These are phyloP conservation scores for Drosophila arizonae DNA, from an alignment of 1,140 invertebrate genomes.

Conservation along the genomic window DNA sequence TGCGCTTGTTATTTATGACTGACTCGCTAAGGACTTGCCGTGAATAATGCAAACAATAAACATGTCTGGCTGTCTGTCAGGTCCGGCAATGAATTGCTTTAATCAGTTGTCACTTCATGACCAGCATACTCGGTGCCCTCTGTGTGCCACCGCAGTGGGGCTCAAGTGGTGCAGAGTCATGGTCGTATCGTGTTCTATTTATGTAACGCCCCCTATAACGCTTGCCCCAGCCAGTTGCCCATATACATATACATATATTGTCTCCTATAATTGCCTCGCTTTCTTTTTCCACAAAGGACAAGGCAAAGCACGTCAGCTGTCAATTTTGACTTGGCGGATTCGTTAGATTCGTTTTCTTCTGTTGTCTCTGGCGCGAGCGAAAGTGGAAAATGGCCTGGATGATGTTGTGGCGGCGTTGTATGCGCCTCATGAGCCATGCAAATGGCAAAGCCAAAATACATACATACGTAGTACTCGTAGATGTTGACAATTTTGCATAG, in stretches of 20 bases:
- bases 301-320: slow-evolving; percentile 26
- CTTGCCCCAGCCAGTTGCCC: too few species aligned
- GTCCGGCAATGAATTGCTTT: slow-evolving; percentile 38
- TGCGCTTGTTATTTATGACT: slow-evolving; percentile 31
- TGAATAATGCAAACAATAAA: slow-evolving; percentile 32
- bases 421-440: slow-evolving; percentile 41
- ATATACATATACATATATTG: too few species aligned
- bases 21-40: slow-evolving; percentile 38
- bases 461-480: slow-evolving; percentile 15
- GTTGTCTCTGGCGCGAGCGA: slow-evolving; percentile 11
- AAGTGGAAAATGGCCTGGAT: slow-evolving; percentile 32
- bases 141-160: neutral
- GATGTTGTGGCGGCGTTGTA: slow-evolving; percentile 11
- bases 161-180: neutral
- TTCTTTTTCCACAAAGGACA: slow-evolving; percentile 15
- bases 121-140: slow-evolving; percentile 9
- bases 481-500: slow-evolving; percentile 54
- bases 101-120: slow-evolving; percentile 42
- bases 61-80: slow-evolving; percentile 20
- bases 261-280: neutral
- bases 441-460: slow-evolving; percentile 27
- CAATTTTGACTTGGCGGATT: slow-evolving; percentile 23
- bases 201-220: neutral
- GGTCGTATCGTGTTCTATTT: slow-evolving; percentile 2
- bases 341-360: neutral